These are phyloP conservation scores for Schizopygopsis pylzovi DNA, from an alignment of 2,797 vertebrate species.

Conservation along the genomic window DNA sequence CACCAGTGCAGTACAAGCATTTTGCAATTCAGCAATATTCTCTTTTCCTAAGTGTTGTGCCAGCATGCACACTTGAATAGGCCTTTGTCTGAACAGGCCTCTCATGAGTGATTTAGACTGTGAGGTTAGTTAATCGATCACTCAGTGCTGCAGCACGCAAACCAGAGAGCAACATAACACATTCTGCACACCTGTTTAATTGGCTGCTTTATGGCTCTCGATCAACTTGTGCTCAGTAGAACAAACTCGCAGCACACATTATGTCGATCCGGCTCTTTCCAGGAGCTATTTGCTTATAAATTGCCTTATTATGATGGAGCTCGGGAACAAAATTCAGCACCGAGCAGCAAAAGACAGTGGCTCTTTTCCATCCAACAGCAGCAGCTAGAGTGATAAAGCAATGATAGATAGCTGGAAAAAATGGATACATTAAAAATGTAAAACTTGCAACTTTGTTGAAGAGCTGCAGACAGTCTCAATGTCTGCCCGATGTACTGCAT, in stretches of 20 bases:
- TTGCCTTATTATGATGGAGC: slow-evolving; percentile 51
- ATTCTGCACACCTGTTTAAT: slow-evolving; percentile 41
- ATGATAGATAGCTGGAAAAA: slow-evolving; percentile 25
- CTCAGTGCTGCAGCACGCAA: not conserved
- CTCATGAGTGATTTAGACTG: slow-evolving; percentile 14
- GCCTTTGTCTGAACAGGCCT: not conserved
- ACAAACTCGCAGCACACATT: slow-evolving; percentile 41
- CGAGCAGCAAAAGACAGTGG: slow-evolving; percentile 19
- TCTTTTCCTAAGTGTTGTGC: not conserved
- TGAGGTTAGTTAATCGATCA: slow-evolving; percentile 14
- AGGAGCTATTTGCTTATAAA: slow-evolving; percentile 50
- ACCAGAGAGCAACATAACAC: slow-evolving; percentile 6
- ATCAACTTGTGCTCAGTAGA: slow-evolving; percentile 31
- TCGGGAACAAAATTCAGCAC: slow-evolving; percentile 7
- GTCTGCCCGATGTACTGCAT: not conserved
- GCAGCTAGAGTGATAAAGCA: not conserved
- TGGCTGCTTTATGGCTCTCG: slow-evolving; percentile 13
- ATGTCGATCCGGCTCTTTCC: slow-evolving; percentile 28
- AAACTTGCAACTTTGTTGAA: slow-evolving; percentile 41
- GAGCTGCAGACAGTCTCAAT: slow-evolving; percentile 22
- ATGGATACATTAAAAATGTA: slow-evolving; percentile 49
- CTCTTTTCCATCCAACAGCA: not conserved
- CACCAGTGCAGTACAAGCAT: not conserved
- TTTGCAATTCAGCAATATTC: slow-evolving; percentile 22
- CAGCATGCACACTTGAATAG: slow-evolving; percentile 8